These are phyloP conservation scores for Machaerirhynchus nigripectus DNA, from an alignment of 2,113 vertebrate species.

Conservation along the genomic window DNA sequence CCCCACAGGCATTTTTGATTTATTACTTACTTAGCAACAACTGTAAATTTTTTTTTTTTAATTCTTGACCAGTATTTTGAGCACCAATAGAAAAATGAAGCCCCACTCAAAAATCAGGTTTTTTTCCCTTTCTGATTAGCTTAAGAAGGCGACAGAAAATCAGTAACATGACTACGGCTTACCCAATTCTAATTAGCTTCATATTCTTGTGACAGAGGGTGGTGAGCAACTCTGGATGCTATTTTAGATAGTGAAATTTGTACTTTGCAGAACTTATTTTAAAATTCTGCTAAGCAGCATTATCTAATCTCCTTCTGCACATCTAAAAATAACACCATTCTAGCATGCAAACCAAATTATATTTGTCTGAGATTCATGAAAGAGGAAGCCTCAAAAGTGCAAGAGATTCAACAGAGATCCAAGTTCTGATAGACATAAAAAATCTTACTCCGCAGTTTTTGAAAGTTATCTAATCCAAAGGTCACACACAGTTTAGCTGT, in stretches of 20 bases:
- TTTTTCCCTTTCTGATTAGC: background rate
- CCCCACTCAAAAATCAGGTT: background rate
- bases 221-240: background rate
- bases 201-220: background rate
- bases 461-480: conserved; percentile 34
- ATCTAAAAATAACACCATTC: conserved; percentile 55
- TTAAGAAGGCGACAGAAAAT: background rate
- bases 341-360: conserved; percentile 43
- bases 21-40: background rate
- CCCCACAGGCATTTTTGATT: background rate
- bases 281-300: conserved; percentile 25
- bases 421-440: conserved; percentile 35
- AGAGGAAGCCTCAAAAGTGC: conserved; percentile 36
- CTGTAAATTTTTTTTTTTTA: background rate
- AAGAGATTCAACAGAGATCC: conserved; percentile 20
- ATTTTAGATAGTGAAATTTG: conserved; percentile 21
- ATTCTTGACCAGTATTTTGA: background rate
- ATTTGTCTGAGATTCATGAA: conserved; percentile 43
- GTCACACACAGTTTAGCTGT: background rate
- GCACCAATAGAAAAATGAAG: background rate
- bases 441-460: background rate
- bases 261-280: conserved; percentile 36
- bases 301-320: conserved; percentile 52
- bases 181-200: background rate
- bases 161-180: background rate